Base-by-base conservation (phyloP, 2,888 invertebrate genomes). In the Lottia scabra region DNA sequence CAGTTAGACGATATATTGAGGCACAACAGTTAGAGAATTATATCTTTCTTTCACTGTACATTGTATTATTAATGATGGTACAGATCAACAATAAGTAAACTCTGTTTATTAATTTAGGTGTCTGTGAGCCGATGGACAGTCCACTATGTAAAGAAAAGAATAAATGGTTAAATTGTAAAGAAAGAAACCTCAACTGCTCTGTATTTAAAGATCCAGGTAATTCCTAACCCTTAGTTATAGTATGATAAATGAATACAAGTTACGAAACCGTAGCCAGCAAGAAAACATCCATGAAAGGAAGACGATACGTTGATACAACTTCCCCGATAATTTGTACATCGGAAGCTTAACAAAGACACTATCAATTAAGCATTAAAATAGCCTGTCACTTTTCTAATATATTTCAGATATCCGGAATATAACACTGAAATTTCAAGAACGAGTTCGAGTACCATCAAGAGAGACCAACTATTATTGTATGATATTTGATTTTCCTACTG, bases 401-500 rank as follows among this genome's bases (percentile, higher is more conserved):
- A n/a, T 70, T 71, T 23, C 71, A 71, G 71, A 56, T 15, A 63
- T 48, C 30, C 16, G 38, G 44, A 71, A 62, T 26, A 44, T 66
- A 38, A 66, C 65, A 2, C 45, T 71, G 26, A 27, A 44, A 12
- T 64, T 71, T 30, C 65, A 65, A 15, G 63, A 68, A n/a, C 45
- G 23, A 15, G 69, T 72, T 13, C 26, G 13, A 10, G 65, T 78
- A 13, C 78, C 78, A 5, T 2, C 66, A 13, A 65, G 30, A 16
- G 72, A 68, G 16, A 78, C 76, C 43, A 73, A 69, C 15, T 78
- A 76, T 67, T 65, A 48, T 63, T 78, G 78, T 69, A 70, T 72
- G 71, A 70, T 78, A 56, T 74, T 78, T 44, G 70, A 72, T n/a
- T 68, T 77, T n/a, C 77, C 78, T 15, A 23, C 13, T 16, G 68